Evolutionary conservation across 1,140 invertebrate species (phyloP), one percentile per base, ranked within the genome.

Genomic region (Nasonia vitripennis): DNA sequence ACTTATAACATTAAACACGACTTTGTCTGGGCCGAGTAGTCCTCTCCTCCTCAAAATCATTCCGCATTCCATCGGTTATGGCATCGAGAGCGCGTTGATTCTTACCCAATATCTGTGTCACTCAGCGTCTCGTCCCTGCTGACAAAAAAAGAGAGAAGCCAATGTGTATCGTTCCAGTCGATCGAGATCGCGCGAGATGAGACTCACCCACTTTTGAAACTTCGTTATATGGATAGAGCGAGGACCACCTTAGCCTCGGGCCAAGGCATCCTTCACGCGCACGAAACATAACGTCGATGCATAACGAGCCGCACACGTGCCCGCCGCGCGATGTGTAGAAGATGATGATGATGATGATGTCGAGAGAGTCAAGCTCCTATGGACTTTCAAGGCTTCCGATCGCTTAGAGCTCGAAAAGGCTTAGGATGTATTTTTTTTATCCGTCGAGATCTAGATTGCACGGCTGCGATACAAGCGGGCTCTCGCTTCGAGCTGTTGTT

Each of bases 181-280:
- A 10, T 68, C 67, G 67, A 11, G 67, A 68, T 68, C 67, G 11
- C 67, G 71, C 68, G 14, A 45, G 41, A 74, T 73, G 23, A 77
- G 41, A 11, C 20, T 62, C 73, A 17, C 31, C 20, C 14, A 12
- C 6, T 77, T 83, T 83, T 68, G 48, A 78, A 83, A 83, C 17
- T 17, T 12, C 31, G 55, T 23, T 10, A 34, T 62, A 51, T 67
- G 41, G 41, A 14, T 62, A 68, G 55, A 68, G n/a, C 75, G 83
- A 78, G 83, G 83, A 51, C 83, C 83, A 80, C 20, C 75, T 80
- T 80, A 67, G 83, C 83, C 83, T 68, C 75, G 41, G 70, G 83
- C 20, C 48, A 70, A 71, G 23, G 10, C 71, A 75, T 82, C 71
- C 75, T 12, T 84, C 82, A 41, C 70, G 77, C 70, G 77, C 27